These are phyloP conservation scores for Semnornis frantzii DNA, from an alignment of 2,113 vertebrate genomes.

Conservation along the genomic window DNA sequence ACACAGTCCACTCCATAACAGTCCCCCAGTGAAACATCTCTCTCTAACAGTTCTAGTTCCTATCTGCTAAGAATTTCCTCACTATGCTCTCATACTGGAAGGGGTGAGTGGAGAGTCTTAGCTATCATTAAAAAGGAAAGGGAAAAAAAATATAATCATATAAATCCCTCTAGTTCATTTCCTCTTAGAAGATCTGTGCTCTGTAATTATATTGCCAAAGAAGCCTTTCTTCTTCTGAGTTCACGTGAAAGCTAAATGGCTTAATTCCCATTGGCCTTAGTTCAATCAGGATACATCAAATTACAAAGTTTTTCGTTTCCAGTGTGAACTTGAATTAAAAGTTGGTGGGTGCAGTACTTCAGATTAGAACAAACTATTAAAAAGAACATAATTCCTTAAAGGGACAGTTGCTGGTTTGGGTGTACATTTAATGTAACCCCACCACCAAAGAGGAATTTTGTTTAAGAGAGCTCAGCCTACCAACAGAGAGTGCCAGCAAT, in stretches of 20 bases:
- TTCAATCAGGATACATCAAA: not conserved
- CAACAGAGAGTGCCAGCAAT: not conserved
- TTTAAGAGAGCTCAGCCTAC: not conserved
- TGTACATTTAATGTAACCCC: not conserved
- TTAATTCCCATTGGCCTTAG: slow-evolving; percentile 49
- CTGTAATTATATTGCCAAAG: slow-evolving; percentile 49
- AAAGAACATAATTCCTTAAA: not conserved
- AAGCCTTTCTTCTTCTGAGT: slow-evolving; percentile 30
- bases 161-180: slow-evolving; percentile 47
- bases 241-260: slow-evolving; percentile 26
- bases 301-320: not conserved
- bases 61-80: not conserved
- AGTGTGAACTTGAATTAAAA: not conserved
- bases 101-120: not conserved
- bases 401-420: not conserved
- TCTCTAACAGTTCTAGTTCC: not conserved
- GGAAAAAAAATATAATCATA: slow-evolving; percentile 9
- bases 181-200: slow-evolving; percentile 34
- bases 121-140: not conserved
- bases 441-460: not conserved
- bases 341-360: not conserved
- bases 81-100: not conserved
- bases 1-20: not conserved
- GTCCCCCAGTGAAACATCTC: not conserved
- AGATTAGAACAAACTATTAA: not conserved